Base-by-base conservation (phyloP, 1,140 invertebrate genomes). In the Agraylea sexmaculata region DNA sequence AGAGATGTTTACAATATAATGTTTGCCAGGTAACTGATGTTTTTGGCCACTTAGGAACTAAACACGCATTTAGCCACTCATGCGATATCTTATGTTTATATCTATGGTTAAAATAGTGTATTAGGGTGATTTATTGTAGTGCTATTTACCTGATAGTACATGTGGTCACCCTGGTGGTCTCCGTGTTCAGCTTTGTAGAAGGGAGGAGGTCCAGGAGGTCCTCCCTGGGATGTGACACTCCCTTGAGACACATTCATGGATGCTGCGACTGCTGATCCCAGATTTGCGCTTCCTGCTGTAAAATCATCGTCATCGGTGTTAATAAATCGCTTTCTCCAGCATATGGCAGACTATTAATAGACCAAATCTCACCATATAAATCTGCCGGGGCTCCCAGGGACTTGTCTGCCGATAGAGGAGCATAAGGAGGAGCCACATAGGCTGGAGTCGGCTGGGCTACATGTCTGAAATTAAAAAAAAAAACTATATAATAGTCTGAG, bases 211-310 rank as follows among this genome's bases (percentile, higher is more conserved):
- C 21, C 39, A 13, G 42, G 29, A 19, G 42, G 27, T 10, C 20
- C 27, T 5, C 30, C 30, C 5, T 12, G 5, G 5, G 10, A 16
- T n/a, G n/a, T n/a, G n/a, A n/a, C n/a, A 6, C 30, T 16, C 5
- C 7, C 19, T 31, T 45, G 47, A 6, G 28, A 28, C 21, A 49
- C 40, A 37, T 49, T 49, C 78, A 87, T 84, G 19, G 82, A 86
- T 23, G 80, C 80, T 3, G 79, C 75, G 20, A 86, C 80, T 1
- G 82, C 83, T 49, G 78, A 80, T 32, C 82, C 80, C 42, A 85
- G 54, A 60, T 80, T 80, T 19, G 76, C 71, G 29, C 74, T 70
- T 54, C 74, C 75, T 74, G 53, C 2, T 7, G 7, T 6, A 25
- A n/a, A 7, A 7, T 25, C n/a, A 25, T n/a, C 7, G 7, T 25